phyloP scores from a whole-genome alignment of 2,113 vertebrate genomes.

The Barbus barbus region DNA sequence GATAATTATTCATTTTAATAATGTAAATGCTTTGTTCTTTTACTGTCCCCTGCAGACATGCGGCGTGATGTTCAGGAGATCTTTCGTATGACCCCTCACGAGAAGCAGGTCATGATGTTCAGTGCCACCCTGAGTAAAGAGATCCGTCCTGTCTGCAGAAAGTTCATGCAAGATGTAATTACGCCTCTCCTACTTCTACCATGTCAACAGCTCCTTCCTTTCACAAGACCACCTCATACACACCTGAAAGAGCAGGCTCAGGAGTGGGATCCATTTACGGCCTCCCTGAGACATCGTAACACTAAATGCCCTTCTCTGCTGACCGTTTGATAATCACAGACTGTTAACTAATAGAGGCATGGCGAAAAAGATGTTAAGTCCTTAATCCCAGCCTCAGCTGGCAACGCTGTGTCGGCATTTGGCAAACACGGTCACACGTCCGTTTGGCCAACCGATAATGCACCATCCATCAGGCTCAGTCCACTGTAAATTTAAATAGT shows the following conservation, averaged over 20 bases:
- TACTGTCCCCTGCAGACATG: constrained; percentile 73
- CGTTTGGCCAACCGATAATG: constrained; percentile 6
- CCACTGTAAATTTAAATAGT: constrained; percentile 16
- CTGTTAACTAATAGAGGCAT: constrained; percentile 22
- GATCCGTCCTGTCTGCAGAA: constrained; percentile 85
- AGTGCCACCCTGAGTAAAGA: constrained; percentile 86
- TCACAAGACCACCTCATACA: constrained; percentile 43
- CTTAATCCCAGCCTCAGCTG: constrained; percentile 29
- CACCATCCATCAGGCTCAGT: neutral
- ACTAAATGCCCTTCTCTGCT: neutral
- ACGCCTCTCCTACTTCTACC: constrained; percentile 69
- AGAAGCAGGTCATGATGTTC: constrained; percentile 92
- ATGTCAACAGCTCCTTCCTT: constrained; percentile 64
- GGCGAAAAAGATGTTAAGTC: constrained; percentile 18
- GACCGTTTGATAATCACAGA: constrained; percentile 14
- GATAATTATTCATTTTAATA: neutral
- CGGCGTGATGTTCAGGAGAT: constrained; percentile 87
- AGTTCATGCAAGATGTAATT: constrained; percentile 91
- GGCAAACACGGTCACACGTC: neutral
- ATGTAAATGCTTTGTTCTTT: neutral
- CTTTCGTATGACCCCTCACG: constrained; percentile 84
- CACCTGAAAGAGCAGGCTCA: constrained; percentile 22
- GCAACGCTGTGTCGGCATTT: constrained; percentile 12
- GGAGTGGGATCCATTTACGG: neutral
- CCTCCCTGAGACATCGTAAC: neutral